phyloP scores from a whole-genome alignment of 2,113 vertebrate genomes.

The Myotis lucifugus region DNA sequence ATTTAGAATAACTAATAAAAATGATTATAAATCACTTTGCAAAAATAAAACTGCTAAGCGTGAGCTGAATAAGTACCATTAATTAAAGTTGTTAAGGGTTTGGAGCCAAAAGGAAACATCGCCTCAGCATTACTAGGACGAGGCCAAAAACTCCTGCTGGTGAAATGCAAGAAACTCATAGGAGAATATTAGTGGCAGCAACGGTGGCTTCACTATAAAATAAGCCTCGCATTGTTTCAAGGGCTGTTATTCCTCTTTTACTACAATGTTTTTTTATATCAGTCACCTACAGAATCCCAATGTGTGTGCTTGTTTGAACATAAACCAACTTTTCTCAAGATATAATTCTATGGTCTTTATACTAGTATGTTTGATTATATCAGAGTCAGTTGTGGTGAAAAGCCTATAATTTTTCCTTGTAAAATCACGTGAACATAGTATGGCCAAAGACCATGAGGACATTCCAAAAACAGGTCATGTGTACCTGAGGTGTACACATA shows the following conservation, averaged over 20 bases:
- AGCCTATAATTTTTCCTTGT: background rate
- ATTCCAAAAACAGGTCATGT: background rate
- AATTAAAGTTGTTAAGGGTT: conserved; percentile 62
- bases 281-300: background rate
- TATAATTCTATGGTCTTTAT: conserved; percentile 38
- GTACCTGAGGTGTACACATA: background rate
- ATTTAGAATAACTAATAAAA: conserved; percentile 72
- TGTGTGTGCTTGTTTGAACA: background rate
- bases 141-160: conserved; percentile 42
- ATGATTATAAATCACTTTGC: conserved; percentile 69
- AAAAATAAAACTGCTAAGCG: conserved; percentile 72
- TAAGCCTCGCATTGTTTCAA: background rate
- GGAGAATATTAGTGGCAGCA: background rate
- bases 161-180: background rate
- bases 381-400: background rate
- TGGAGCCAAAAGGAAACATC: conserved; percentile 51
- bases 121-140: conserved; percentile 48
- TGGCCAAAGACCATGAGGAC: background rate
- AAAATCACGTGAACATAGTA: background rate
- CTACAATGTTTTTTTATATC: conserved; percentile 14
- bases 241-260: background rate
- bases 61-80: conserved; percentile 63
- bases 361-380: background rate
- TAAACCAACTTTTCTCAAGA: conserved; percentile 29
- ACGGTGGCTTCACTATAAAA: background rate